Conservation (phyloP, 1,140 invertebrate species). For the Drosophila cardini region DNA sequence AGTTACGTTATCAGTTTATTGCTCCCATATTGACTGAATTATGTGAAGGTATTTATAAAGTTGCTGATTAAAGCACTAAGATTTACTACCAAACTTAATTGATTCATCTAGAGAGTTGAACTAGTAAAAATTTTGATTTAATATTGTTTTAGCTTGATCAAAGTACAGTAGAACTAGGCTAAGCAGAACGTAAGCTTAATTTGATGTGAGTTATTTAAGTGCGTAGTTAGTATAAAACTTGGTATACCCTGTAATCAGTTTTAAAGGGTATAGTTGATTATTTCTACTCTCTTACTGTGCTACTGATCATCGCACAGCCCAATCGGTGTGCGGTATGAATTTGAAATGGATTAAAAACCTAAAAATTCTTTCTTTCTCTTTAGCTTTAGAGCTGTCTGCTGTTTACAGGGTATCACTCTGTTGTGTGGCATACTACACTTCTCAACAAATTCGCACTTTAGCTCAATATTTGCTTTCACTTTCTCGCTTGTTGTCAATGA, state of each 20-base stretch:
- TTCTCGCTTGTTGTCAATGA: constrained; percentile 15
- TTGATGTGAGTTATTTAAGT: too few species aligned
- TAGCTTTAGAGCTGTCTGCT: not conserved
- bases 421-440: not conserved
- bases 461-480: constrained; percentile 20
- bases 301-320: too few species aligned
- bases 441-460: not conserved
- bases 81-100: not conserved
- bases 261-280: too few species aligned
- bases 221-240: too few species aligned
- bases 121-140: not conserved
- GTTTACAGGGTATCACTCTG: not conserved
- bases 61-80: not conserved
- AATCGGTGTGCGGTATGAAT: too few species aligned
- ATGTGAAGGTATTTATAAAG: not conserved
- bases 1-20: constrained; percentile 31
- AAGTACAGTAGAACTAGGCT: not conserved
- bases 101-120: not conserved
- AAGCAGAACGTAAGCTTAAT: not conserved
- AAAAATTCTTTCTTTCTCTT: too few species aligned
- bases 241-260: too few species aligned
- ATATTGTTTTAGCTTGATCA: not conserved
- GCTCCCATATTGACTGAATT: not conserved
- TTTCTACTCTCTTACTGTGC: too few species aligned
- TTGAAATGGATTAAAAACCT: too few species aligned